These are phyloP conservation scores for Sterrhoptilus dennistouni DNA, from an alignment of 2,113 vertebrate genomes.

Conservation along the genomic window DNA sequence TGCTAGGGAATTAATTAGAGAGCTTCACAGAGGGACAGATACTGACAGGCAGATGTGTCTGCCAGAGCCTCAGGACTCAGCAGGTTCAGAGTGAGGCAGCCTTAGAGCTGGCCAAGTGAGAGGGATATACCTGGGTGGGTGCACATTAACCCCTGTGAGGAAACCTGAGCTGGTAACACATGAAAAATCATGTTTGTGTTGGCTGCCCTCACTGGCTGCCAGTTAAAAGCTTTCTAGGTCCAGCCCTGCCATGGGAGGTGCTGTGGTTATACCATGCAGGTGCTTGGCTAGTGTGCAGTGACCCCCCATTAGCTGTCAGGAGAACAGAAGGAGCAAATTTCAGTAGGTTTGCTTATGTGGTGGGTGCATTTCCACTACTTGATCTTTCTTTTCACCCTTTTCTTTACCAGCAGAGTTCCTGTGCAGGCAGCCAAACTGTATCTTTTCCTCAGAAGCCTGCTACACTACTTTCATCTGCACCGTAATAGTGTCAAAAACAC, in stretches of 20 bases:
- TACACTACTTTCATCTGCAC: background rate
- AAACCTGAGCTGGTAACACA: background rate
- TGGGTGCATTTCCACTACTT: background rate
- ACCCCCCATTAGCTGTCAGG: background rate
- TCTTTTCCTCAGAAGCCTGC: background rate
- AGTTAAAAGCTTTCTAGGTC: background rate
- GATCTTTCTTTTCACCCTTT: background rate
- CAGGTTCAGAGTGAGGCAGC: background rate
- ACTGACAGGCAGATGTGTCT: background rate
- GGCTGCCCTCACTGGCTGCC: background rate
- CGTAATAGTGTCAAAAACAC: background rate
- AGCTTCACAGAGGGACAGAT: background rate
- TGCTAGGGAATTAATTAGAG: background rate
- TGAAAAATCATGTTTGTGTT: background rate
- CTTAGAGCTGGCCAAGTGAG: background rate
- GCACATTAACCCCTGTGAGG: background rate
- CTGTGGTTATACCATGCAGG: rapidly evolving
- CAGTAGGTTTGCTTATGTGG: background rate
- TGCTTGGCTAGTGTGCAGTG: rapidly evolving
- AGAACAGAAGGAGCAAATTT: background rate
- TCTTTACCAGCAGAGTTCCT: background rate
- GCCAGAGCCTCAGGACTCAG: background rate
- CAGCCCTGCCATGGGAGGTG: background rate
- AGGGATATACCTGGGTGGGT: background rate
- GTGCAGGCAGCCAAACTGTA: background rate